Evolutionary conservation across 2,113 vertebrate genomes (phyloP), one percentile per base, ranked within the genome.

Genomic region (Otis tarda): DNA sequence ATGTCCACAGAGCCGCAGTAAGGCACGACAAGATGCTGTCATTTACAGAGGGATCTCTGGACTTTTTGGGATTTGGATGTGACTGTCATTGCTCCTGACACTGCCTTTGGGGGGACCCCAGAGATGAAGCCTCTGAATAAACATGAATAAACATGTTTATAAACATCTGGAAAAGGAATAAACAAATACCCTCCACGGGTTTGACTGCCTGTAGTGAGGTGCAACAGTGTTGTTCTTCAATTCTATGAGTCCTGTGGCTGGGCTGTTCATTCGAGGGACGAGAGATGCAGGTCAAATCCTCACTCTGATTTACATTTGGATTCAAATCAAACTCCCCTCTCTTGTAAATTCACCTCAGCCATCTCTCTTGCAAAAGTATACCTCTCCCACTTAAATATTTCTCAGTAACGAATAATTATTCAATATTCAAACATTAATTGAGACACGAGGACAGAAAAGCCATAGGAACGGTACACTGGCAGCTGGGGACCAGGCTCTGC

Each of bases 1-100:
- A 19, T 0, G 0, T 50, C 63, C 39, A 50, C 2, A 1, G 52
- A 83, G 50, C 19, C 0, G 0, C 59, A 45, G 11, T 47, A 28
- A 59, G 59, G 37, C 50, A 49, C 6, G 3, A 39, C 27, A 73
- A 24, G 47, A 30, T 59, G 13, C 4, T 69, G 2, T 30, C 35
- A 22, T 61, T 65, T 61, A 35, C 27, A 74, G 27, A 50, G 6
- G 10, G 5, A 5, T 61, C 12, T 91, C 49, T 83, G 49, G 25
- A 22, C 47, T 60, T 69, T 45, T 30, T 30, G 49, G 11, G 67
- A 9, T 47, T 94, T 47, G 43, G 12, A 10, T 56, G 33, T 65
- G 20, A 39, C 27, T 25, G 22, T 16, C 7, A 64, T 25, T 43
- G 24, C 56, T 56, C 35, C 31, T 67, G 24, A 65, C 20, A 43